Evolutionary conservation across 2,113 vertebrate species (phyloP).

Genomic region (Nannospalax galili): DNA sequence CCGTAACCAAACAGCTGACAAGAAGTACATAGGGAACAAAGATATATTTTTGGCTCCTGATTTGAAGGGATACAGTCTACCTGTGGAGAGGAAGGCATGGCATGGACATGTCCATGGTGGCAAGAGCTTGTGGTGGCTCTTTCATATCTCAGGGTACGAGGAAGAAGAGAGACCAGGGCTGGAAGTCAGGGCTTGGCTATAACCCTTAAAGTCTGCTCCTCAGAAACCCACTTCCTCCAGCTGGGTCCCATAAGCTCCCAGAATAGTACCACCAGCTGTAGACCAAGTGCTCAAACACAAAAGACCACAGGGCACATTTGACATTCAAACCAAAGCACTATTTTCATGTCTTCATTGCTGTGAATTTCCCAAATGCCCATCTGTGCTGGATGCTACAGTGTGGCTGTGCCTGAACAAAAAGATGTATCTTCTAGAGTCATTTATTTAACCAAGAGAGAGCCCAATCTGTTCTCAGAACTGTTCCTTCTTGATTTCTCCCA

Average conservation of each 20-base stretch:
- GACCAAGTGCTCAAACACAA: too few species aligned
- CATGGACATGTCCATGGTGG: too few species aligned
- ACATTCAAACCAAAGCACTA: too few species aligned
- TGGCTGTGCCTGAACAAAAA: too few species aligned
- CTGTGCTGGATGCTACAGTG: too few species aligned
- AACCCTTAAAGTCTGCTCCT: neutral
- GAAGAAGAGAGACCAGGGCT: neutral
- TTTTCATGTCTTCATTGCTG: neutral
- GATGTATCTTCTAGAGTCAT: too few species aligned
- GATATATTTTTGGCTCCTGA: neutral
- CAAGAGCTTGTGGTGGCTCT: neutral
- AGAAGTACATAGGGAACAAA: neutral
- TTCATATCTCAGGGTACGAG: neutral
- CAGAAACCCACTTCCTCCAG: neutral
- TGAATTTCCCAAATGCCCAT: neutral
- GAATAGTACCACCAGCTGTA: neutral
- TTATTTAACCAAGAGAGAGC: too few species aligned
- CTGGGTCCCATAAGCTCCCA: neutral
- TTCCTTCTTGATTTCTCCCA: too few species aligned
- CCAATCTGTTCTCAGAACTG: too few species aligned
- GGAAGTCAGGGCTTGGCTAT: neutral
- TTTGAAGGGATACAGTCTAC: too few species aligned
- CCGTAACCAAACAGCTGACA: neutral
- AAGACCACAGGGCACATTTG: too few species aligned
- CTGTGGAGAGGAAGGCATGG: neutral